Evolutionary conservation across 2,888 invertebrate genomes (phyloP).

Genomic region (Sceliomorpha sp.): DNA sequence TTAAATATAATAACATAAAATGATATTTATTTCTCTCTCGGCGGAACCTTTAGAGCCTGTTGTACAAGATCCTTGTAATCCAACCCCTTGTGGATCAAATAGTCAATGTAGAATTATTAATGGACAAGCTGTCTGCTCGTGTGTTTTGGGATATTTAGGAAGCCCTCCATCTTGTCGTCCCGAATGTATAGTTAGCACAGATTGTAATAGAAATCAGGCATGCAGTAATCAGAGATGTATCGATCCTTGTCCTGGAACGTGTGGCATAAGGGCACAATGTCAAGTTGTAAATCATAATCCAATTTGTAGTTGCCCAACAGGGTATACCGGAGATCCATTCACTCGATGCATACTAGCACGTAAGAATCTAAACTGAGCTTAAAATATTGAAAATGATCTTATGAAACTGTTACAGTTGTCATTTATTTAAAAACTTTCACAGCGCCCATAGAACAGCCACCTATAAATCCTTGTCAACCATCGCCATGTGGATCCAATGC

Average conservation of each 20-base stretch:
- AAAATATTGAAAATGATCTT: background rate
- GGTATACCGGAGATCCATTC: constrained; percentile 83
- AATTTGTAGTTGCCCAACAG: constrained; percentile 85
- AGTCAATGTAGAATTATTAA: constrained; percentile 88
- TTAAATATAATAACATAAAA: too few species aligned
- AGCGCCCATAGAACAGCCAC: constrained; percentile 66
- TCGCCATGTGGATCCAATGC: constrained; percentile 91
- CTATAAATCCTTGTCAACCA: constrained; percentile 86
- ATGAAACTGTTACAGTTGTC: background rate
- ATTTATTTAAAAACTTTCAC: background rate
- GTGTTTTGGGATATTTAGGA: constrained; percentile 86
- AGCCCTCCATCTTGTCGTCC: constrained; percentile 89
- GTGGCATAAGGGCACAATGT: constrained; percentile 88
- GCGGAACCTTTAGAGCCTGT: too few species aligned
- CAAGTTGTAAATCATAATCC: constrained; percentile 90
- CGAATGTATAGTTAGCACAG: constrained; percentile 89
- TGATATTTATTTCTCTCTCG: too few species aligned
- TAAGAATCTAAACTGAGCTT: constrained; percentile 47
- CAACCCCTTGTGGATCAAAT: constrained; percentile 86
- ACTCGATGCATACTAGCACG: constrained; percentile 80
- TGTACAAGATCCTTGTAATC: constrained; percentile 83
- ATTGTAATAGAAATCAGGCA: constrained; percentile 87
- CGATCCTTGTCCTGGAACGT: constrained; percentile 90
- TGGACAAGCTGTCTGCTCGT: constrained; percentile 88
- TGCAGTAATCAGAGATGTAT: constrained; percentile 89